phyloP scores from a whole-genome alignment of 2,888 invertebrate species.

The Altica lythri region DNA sequence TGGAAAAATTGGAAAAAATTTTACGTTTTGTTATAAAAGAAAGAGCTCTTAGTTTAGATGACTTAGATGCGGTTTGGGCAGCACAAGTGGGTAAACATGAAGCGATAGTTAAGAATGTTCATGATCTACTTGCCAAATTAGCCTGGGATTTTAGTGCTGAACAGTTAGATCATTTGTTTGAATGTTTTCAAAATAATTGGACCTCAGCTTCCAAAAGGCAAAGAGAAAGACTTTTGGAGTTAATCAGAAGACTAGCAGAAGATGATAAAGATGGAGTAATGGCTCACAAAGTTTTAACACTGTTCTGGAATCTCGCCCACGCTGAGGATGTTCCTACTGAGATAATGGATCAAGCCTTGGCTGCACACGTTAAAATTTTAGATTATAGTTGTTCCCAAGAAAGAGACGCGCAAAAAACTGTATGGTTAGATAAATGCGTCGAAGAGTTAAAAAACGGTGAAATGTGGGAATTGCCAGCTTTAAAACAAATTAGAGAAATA shows the following conservation, averaged over 20 bases:
- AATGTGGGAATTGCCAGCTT: conserved; percentile 91
- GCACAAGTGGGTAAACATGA: conserved; percentile 98
- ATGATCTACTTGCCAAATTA: conserved; percentile 92
- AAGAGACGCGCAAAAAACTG: conserved; percentile 92
- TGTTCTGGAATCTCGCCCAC: conserved; percentile 97
- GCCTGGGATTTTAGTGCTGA: conserved; percentile 99
- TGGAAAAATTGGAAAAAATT: conserved; percentile 96
- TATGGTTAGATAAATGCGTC: conserved; percentile 93
- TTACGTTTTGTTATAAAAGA: conserved; percentile 96
- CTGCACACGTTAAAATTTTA: conserved; percentile 94
- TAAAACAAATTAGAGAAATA: conserved; percentile 95
- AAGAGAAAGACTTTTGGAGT: conserved; percentile 90
- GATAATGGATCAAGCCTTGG: conserved; percentile 95
- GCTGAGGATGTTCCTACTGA: conserved; percentile 95
- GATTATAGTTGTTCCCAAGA: conserved; percentile 97
- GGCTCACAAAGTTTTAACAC: conserved; percentile 94
- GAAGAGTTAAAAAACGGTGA: conserved; percentile 87
- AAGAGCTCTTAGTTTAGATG: conserved; percentile 83
- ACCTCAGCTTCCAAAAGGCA: conserved; percentile 94
- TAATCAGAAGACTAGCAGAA: conserved; percentile 93
- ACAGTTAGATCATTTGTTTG: conserved; percentile 95
- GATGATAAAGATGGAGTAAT: conserved; percentile 99
- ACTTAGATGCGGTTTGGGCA: conserved; percentile 95
- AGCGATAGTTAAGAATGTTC: conserved; percentile 97
- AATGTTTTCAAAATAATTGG: conserved; percentile 94